Evolutionary conservation across 1,140 invertebrate genomes (phyloP), one percentile per base, ranked within the genome.

Genomic region (Bicyclus anynana): DNA sequence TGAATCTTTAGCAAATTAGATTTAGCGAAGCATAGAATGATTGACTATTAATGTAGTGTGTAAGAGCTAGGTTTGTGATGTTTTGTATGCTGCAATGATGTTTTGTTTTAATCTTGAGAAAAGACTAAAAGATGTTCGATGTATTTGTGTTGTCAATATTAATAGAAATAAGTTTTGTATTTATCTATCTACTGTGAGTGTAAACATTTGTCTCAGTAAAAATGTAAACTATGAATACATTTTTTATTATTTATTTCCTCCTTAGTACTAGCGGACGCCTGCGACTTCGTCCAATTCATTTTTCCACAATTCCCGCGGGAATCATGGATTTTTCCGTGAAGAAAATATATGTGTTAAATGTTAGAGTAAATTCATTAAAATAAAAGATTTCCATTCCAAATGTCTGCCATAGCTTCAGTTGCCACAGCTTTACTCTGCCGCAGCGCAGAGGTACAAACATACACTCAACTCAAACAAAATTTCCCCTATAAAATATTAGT

Each of bases 71-170:
- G 37, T 60, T 59, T 48, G 47, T 58, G n/a, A 46, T 53, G 56
- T 42, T 21, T 49, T 38, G 35, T 40, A 35, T 58, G 63, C 46
- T 52, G 46, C 53, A 57, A 60, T 60, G 46, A 54, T 48, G 51
- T 63, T 49, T 57, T 64, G 56, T 59, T 62, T 57, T 62, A 62
- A 67, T 67, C 54, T 65, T 64, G 51, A 60, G 65, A 73, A 72
- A 74, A 75, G 72, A 74, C 72, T 75, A 70, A 76, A 67, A 76
- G 65, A 67, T 69, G 56, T 74, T 67, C 67, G 72, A 66, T 62
- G 64, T 62, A 71, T 73, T 75, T 77, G 72, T 72, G 61, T 53
- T 64, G 67, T 75, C 66, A 65, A 63, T 73, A 62, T 71, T 69
- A 65, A 52, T 65, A 60, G 65, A 69, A 55, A 54, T 68, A 67